These are phyloP conservation scores for Eupleurogrammus muticus DNA, from an alignment of 2,797 vertebrate genomes.

Conservation along the genomic window DNA sequence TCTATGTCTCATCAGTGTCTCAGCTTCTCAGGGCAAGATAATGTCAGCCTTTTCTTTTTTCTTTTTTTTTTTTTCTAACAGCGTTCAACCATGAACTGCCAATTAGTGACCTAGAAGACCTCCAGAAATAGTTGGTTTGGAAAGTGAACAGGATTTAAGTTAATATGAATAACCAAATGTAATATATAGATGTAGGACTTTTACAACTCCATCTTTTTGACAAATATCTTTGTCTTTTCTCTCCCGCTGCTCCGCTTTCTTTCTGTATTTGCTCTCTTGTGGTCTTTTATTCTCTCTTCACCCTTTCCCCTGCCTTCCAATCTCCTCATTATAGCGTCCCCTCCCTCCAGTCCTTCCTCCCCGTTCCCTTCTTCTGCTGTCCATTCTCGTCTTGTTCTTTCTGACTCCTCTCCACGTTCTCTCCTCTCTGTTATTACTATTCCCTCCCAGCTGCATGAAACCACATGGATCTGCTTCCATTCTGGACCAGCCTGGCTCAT, in stretches of 20 bases:
- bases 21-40: constrained; percentile 40
- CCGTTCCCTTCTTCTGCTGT: constrained; percentile 10
- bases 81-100: constrained; percentile 55
- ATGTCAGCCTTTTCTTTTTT: too few species aligned
- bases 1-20: constrained; percentile 54
- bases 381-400: constrained; percentile 11
- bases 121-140: constrained; percentile 27
- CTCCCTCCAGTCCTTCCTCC: constrained; percentile 9
- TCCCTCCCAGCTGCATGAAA: constrained; percentile 27
- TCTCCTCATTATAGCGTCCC: constrained; percentile 23
- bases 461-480: constrained; percentile 41
- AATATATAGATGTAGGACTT: constrained; percentile 23
- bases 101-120: constrained; percentile 67
- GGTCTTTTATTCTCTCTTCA: constrained; percentile 13
- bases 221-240: constrained; percentile 29
- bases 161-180: constrained; percentile 24
- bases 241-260: constrained; percentile 10
- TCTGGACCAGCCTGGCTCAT: constrained; percentile 17
- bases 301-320: constrained; percentile 30
- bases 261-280: constrained; percentile 6
- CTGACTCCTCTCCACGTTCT: constrained; percentile 13
- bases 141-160: constrained; percentile 18
- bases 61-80: constrained; percentile 31
- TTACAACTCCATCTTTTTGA: constrained; percentile 3
- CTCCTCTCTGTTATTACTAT: constrained; percentile 13